phyloP scores from a whole-genome alignment of 30 jellyfish, hydroid and myxozoan genomes.

The Chrysaora quinquecirrha region DNA sequence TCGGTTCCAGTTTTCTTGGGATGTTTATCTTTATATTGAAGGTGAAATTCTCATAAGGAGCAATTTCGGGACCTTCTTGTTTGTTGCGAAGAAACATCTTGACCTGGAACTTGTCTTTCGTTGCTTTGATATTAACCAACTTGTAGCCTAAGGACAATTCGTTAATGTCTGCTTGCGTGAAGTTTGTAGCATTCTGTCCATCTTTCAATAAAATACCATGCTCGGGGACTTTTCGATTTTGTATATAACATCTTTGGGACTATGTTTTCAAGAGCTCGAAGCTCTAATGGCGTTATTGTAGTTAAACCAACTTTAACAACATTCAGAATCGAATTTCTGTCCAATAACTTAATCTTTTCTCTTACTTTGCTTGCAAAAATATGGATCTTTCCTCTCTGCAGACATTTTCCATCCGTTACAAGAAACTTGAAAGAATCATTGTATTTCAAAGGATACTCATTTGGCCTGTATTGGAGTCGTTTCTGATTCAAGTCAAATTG shows the following conservation, averaged over 20 bases:
- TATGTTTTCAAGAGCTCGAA: slow-evolving; percentile 50
- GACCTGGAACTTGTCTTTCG: slow-evolving; percentile 3
- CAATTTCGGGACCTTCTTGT: not conserved
- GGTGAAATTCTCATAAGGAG: slow-evolving; percentile 28
- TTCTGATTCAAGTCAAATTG: slow-evolving; percentile 39
- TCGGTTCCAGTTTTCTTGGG: not conserved
- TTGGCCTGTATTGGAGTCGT: slow-evolving; percentile 27
- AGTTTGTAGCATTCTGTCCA: slow-evolving; percentile 14
- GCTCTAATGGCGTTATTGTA: slow-evolving; percentile 56
- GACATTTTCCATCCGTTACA: slow-evolving; percentile 68
- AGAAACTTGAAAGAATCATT: slow-evolving; percentile 56
- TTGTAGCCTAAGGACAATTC: slow-evolving; percentile 43
- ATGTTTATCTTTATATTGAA: slow-evolving; percentile 22
- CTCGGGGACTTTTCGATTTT: slow-evolving; percentile 4
- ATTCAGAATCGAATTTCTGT: slow-evolving; percentile 25
- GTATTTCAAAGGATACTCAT: slow-evolving; percentile 34
- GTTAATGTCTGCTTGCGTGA: slow-evolving; percentile 67
- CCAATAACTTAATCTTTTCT: slow-evolving; percentile 20
- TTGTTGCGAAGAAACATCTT: slow-evolving; percentile 26
- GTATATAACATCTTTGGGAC: slow-evolving; percentile 49
- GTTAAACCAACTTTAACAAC: slow-evolving; percentile 33
- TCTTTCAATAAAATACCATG: slow-evolving; percentile 47
- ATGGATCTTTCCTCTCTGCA: slow-evolving; percentile 47
- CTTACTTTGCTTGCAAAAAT: slow-evolving; percentile 7
- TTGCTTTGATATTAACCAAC: slow-evolving; percentile 14